These are phyloP conservation scores for Leptinotarsa tumamoca DNA, from an alignment of 2,888 invertebrate genomes.

Conservation along the genomic window DNA sequence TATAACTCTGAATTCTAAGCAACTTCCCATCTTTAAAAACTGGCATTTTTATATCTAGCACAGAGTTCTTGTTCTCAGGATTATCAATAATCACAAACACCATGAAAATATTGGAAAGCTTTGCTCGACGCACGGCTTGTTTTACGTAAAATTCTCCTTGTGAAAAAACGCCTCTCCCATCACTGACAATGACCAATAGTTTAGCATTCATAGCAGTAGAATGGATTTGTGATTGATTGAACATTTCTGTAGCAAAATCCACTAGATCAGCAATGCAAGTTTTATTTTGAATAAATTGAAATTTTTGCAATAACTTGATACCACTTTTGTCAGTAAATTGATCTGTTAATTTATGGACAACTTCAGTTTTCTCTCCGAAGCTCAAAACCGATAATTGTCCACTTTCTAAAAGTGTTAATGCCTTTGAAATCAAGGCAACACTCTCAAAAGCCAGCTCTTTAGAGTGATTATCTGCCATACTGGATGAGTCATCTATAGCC, in stretches of 20 bases:
- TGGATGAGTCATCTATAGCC: slow-evolving; percentile 95
- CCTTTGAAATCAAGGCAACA: slow-evolving; percentile 89
- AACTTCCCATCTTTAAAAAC: slow-evolving; percentile 74
- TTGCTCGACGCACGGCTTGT: slow-evolving; percentile 83
- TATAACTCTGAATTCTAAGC: slow-evolving; percentile 81
- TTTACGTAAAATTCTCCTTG: slow-evolving; percentile 85
- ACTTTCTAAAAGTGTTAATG: slow-evolving; percentile 91
- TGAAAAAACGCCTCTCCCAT: slow-evolving; percentile 92
- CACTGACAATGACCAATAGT: slow-evolving; percentile 91
- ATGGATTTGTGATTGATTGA: slow-evolving; percentile 66
- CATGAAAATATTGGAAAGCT: slow-evolving; percentile 87
- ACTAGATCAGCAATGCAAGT: slow-evolving; percentile 88
- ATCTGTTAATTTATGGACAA: slow-evolving; percentile 90
- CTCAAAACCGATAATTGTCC: slow-evolving; percentile 93
- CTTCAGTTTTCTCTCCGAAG: slow-evolving; percentile 86
- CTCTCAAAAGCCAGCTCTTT: slow-evolving; percentile 95
- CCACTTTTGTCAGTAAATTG: slow-evolving; percentile 91
- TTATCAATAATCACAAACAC: slow-evolving; percentile 97
- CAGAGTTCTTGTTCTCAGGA: slow-evolving; percentile 91
- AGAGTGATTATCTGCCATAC: slow-evolving; percentile 90
- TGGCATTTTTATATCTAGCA: slow-evolving; percentile 88
- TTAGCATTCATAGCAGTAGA: slow-evolving; percentile 79
- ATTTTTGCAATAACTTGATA: slow-evolving; percentile 80
- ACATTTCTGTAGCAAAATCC: slow-evolving; percentile 80
- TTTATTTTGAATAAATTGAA: slow-evolving; percentile 90